A percentile compares a stretch with the other conserved stretches of the same genome.
Evolutionary conservation across 2,113 vertebrate genomes (phyloP).

Genomic region (Condylura cristata): DNA sequence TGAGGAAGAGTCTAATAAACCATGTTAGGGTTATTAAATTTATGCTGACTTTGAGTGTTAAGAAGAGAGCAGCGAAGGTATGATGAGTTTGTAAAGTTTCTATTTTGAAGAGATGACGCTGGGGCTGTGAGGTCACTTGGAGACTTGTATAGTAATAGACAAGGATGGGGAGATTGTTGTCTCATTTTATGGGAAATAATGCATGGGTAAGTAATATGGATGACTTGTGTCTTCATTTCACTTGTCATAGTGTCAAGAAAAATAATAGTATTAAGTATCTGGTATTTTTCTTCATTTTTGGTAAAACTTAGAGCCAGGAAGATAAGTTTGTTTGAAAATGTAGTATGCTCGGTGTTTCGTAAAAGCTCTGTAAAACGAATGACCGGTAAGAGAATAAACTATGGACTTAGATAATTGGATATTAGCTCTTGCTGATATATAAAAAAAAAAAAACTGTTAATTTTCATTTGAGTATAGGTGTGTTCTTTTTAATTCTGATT

Average conservation of each 20-base stretch:
- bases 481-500: neutral
- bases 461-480: neutral
- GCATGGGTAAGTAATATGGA: neutral
- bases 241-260: neutral
- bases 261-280: neutral
- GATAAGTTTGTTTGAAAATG: neutral
- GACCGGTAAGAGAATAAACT: neutral
- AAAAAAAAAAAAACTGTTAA: neutral
- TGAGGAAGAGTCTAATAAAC: neutral
- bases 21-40: neutral
- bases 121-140: neutral
- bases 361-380: neutral
- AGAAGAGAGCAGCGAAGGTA: neutral
- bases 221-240: neutral
- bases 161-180: neutral
- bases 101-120: neutral
- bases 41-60: neutral
- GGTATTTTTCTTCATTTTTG: neutral
- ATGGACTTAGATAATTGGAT: neutral
- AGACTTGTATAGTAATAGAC: neutral
- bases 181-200: too few species aligned
- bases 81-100: neutral
- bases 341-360: neutral
- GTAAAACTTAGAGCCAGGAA: neutral
- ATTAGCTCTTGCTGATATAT: neutral